Percentiles rank a stretch among this genome's conserved stretches.
phyloP scores from a whole-genome alignment of 2,113 vertebrate species.

The Ophiodon elongatus region DNA sequence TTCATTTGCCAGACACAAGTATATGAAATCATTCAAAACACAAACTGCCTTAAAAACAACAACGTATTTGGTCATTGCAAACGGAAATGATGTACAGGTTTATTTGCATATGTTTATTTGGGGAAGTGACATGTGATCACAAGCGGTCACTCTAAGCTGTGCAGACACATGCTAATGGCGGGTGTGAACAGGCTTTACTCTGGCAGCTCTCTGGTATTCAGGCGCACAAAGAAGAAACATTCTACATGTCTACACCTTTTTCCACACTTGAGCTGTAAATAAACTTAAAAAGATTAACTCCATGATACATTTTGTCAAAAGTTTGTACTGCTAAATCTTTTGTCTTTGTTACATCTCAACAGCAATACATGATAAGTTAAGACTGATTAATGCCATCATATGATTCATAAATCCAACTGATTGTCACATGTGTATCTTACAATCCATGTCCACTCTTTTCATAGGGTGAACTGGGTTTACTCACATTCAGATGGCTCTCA shows the following conservation, averaged over 20 bases:
- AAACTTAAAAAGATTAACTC: background rate
- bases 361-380: background rate
- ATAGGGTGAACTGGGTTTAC: constrained; percentile 4
- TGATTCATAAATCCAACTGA: background rate
- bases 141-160: background rate
- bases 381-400: background rate
- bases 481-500: constrained; percentile 72
- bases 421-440: background rate
- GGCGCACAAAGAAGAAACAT: no score
- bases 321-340: background rate
- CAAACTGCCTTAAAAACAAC: background rate
- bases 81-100: background rate
- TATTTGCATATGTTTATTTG: background rate
- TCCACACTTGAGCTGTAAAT: background rate
- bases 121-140: background rate
- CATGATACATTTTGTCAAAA: no score
- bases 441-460: background rate
- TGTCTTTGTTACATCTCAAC: background rate
- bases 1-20: background rate
- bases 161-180: background rate
- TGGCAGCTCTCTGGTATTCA: background rate
- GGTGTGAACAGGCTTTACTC: background rate
- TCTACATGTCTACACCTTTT: no score
- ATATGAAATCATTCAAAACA: background rate
- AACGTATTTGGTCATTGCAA: background rate